Base-by-base conservation (phyloP, 1,140 invertebrate species). In the Brachionus paranguensis region DNA sequence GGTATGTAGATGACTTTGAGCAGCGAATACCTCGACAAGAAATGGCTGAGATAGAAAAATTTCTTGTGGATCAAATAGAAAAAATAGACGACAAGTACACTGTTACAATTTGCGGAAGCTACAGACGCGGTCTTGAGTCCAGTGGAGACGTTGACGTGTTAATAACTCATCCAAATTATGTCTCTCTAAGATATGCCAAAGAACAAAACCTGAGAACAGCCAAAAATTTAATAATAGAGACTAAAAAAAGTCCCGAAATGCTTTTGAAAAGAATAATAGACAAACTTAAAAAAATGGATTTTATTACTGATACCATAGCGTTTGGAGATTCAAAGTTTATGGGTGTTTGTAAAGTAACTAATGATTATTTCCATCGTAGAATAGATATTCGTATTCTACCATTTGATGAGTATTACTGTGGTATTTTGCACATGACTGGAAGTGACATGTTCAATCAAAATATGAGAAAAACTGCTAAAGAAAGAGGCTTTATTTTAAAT, bases 121-220 rank as follows among this genome's bases (percentile, higher is more conserved):
- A 88, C 81, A 86, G 90, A 85, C 85, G 90, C 87, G 90, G 93
- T 41, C 92, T 92, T 86, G 64, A 88, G 5, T 91, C 92, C 85
- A 94, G 93, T 89, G 93, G 93, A 50, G 93, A 94, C 88, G 93
- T 95, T 84, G 94, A 94, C 88, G 91, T 92, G 47, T 87, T 95
- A 14, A 86, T 95, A 29, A 93, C 93, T 8, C 93, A 94, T 90
- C 91, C 93, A 6, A 87, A 86, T 27, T 92, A 91, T 84, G 91
- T 88, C 6, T 92, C 92, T 7, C 85, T 20, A 2, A 76, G 43
- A 76, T 29, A 76, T 27, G 72, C 72, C 27, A 87, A 85, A 79
- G 86, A 68, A 85, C 87, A 87, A 85, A 88, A 91, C 89, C 89
- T 90, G 53, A 84, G 27, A 68, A 11, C 86, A 86, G 50, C 87